Conservation (phyloP, 2,888 invertebrate species). For the Melikaiella ostensackeni region DNA sequence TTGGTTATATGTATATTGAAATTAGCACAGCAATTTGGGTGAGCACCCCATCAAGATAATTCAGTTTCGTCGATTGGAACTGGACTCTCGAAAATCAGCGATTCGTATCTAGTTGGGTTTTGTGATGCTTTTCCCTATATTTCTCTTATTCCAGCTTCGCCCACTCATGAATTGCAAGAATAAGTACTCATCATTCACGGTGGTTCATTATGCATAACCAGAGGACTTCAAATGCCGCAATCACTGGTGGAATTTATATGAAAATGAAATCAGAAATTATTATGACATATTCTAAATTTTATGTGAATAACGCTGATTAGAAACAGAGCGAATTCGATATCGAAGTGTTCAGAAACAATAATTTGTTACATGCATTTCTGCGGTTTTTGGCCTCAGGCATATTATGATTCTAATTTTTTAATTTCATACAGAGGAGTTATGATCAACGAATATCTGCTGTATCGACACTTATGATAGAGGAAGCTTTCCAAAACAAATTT, state of each 20-base stretch:
- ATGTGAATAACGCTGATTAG: too few species aligned
- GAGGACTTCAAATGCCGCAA: conserved; percentile 12
- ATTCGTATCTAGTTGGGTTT: background rate
- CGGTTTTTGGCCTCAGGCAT: too few species aligned
- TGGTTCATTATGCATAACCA: background rate
- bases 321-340: too few species aligned
- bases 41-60: conserved; percentile 58
- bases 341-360: too few species aligned
- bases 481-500: too few species aligned
- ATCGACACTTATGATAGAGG: too few species aligned
- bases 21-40: conserved; percentile 58
- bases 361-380: too few species aligned
- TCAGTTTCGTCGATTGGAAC: conserved; percentile 57
- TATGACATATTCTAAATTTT: too few species aligned
- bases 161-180: background rate
- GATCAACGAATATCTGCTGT: too few species aligned
- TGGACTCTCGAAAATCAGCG: conserved; percentile 39
- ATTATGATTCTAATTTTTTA: too few species aligned
- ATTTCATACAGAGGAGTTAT: too few species aligned
- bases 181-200: background rate
- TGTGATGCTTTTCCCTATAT: background rate
- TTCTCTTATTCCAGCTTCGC: background rate
- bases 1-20: conserved; percentile 41
- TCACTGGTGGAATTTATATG: background rate
- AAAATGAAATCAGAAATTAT: background rate